Evolutionary conservation across 1,140 invertebrate genomes (phyloP).

Genomic region (Chlorops oryzae): DNA sequence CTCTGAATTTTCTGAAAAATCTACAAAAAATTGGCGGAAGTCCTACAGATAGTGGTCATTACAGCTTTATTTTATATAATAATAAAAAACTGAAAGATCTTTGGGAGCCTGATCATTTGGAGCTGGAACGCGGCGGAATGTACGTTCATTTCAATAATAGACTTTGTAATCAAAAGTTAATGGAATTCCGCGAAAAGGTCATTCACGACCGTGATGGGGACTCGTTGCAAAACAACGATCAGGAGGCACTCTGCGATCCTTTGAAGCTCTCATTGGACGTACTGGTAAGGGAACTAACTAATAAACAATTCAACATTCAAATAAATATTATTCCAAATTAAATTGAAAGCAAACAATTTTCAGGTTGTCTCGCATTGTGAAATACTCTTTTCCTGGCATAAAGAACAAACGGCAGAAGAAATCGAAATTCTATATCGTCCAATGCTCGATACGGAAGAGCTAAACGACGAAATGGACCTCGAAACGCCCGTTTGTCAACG

Average conservation of each 20-base stretch:
- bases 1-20: conserved; percentile 25
- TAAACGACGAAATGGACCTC: conserved; percentile 25
- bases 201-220: conserved; percentile 29
- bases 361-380: conserved; percentile 26
- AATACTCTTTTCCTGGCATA: conserved; percentile 24
- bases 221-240: conserved; percentile 32
- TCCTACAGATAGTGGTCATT: conserved; percentile 21
- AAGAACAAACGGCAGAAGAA: conserved; percentile 25
- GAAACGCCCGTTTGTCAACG: conserved; percentile 31
- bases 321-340: too few relatives aligned
- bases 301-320: neutral
- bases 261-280: conserved; percentile 21
- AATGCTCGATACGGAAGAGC: conserved; percentile 9
- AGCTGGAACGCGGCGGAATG: conserved; percentile 30
- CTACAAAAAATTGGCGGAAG: conserved; percentile 24
- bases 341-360: too few relatives aligned
- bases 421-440: conserved; percentile 30
- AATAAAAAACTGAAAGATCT: conserved; percentile 29
- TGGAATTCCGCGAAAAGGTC: conserved; percentile 19
- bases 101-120: conserved; percentile 22
- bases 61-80: conserved; percentile 32
- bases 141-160: conserved; percentile 38
- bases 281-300: conserved; percentile 16
- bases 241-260: conserved; percentile 38
- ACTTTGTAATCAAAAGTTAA: conserved; percentile 31